Evolutionary conservation across 2,797 vertebrate species (phyloP), one percentile per base, ranked within the genome.

Genomic region (Paedocypris micromegethes): DNA sequence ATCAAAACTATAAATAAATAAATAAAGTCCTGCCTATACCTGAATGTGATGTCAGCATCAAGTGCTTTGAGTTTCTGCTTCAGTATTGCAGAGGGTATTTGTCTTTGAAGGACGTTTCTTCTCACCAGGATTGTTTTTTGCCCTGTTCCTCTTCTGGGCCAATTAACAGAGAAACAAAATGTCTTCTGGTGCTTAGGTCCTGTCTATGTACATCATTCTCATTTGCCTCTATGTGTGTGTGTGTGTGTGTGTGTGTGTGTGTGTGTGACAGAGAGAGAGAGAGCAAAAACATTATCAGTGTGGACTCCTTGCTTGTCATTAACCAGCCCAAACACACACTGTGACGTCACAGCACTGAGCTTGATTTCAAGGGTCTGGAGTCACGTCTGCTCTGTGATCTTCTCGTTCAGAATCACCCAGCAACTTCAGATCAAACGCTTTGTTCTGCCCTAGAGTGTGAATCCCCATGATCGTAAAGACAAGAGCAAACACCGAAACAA

Each of bases 141-240:
- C 81, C 75, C 39, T 9, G 7, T 74, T 72, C 76, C 80, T 86
- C 87, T 84, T 83, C 85, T 84, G 84, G 84, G 81, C 84, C 79
- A 86, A 86, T 79, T 84, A 84, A 78, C 75, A 73, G 66, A 81
- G 83, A 88, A 88, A 85, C 86, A 83, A 78, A 78, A 66, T 49
- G 56, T 77, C 81, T 83, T 63, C 77, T 47, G 74, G 78, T 83
- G 72, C 63, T 63, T 68, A 23, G 72, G 72, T 72, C 65, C 76
- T 79, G 79, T 80, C 87, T 79, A 72, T 76, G 81, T 83, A 83
- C 75, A 78, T 84, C 84, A 81, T 77, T 55, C 68, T 82, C 79
- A 81, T 78, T 79, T 72, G 58, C 57, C 46, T 37, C 42, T 54
- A 38, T 57, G 71, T 66, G 58, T 54, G 41, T 61, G 72, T 62